phyloP scores from a whole-genome alignment of 2,888 invertebrate genomes.

The Dynastes grantii region DNA sequence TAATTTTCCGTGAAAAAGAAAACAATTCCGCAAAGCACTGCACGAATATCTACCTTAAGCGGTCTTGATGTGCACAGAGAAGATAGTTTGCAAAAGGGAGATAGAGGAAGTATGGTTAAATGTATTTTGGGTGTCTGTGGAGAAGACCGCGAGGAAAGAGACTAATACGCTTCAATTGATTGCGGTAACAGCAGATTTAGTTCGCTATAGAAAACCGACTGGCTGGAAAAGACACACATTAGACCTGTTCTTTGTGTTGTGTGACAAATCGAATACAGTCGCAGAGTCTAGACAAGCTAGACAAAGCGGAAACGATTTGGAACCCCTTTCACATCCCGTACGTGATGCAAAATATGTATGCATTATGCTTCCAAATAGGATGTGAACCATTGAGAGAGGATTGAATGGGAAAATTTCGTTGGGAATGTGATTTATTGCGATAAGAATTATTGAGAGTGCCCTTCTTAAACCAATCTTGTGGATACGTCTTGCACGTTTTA shows the following conservation, averaged over 20 bases:
- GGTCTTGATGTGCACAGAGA: background rate
- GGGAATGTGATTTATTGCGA: too few species aligned
- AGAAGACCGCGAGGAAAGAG: conserved; percentile 59
- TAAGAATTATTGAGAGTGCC: too few species aligned
- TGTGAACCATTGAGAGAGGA: too few species aligned
- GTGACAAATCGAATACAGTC: conserved; percentile 22
- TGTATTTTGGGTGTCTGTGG: conserved; percentile 39
- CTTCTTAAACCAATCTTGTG: too few species aligned
- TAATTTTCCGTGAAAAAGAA: too few species aligned
- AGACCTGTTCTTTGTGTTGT: conserved; percentile 42
- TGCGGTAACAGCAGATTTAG: conserved; percentile 64
- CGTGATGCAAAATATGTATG: background rate
- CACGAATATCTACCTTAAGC: conserved; percentile 25
- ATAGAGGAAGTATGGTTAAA: conserved; percentile 37
- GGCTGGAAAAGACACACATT: conserved; percentile 59
- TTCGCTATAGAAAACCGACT: conserved; percentile 61
- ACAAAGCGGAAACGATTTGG: background rate
- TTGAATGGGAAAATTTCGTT: too few species aligned
- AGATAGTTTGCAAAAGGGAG: background rate
- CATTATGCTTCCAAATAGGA: too few species aligned
- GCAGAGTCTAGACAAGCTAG: conserved; percentile 3
- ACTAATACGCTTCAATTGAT: conserved; percentile 63
- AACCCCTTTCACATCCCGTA: conserved; percentile 1
- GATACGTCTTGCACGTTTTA: too few species aligned
- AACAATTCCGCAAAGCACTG: background rate